Conservation (phyloP, 2,888 invertebrate genomes). For the Blastobasis lacticolella region DNA sequence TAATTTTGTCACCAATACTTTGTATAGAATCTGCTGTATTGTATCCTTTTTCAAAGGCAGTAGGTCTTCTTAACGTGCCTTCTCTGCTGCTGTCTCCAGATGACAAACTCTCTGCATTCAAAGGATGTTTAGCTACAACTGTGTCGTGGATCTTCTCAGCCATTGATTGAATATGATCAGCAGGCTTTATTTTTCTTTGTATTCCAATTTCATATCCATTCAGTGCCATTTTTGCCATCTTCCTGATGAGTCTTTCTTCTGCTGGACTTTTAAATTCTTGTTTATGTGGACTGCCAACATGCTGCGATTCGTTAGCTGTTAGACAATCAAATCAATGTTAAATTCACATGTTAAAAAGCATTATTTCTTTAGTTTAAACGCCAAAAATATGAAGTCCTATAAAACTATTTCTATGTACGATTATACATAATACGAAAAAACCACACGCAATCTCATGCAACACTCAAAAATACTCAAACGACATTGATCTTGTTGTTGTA, state of each 20-base stretch:
- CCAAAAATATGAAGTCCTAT: too few species aligned
- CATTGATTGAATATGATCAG: conserved; percentile 68
- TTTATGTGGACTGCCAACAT: conserved; percentile 39
- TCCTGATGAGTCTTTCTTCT: conserved; percentile 64
- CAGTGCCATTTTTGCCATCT: conserved; percentile 70
- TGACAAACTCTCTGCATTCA: conserved; percentile 49
- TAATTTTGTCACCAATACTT: conserved; percentile 49
- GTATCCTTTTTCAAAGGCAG: conserved; percentile 33
- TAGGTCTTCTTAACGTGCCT: conserved; percentile 41
- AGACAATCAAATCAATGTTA: conserved; percentile 50
- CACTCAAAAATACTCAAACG: conserved; percentile 32
- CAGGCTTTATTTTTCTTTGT: conserved; percentile 69
- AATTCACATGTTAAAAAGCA: conserved; percentile 31
- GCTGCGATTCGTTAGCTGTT: conserved; percentile 61
- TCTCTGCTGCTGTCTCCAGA: conserved; percentile 49
- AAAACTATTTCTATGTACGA: too few species aligned
- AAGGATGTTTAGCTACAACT: conserved; percentile 67
- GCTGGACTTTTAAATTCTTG: conserved; percentile 65
- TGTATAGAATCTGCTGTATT: conserved; percentile 47
- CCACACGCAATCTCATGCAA: conserved; percentile 28
- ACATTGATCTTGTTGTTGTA: conserved; percentile 24
- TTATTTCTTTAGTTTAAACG: too few species aligned
- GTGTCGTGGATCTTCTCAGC: conserved; percentile 70
- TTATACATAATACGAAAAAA: background rate
- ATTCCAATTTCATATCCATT: conserved; percentile 71